Conservation (phyloP, 2,113 vertebrate genomes). For the Burhinus oedicnemus region DNA sequence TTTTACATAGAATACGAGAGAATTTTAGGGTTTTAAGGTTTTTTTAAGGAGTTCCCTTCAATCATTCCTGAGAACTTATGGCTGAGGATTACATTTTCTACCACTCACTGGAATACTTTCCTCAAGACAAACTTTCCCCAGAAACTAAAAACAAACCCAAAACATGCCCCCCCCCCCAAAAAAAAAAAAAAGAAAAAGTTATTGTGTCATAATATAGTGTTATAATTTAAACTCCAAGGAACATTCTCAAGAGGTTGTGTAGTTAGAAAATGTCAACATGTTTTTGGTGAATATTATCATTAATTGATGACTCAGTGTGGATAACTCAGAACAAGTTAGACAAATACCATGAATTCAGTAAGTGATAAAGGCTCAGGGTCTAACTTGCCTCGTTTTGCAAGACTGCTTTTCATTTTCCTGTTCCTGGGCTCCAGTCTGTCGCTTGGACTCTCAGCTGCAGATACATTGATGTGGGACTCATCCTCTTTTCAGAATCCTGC, state of each 20-base stretch:
- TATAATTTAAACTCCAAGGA: neutral
- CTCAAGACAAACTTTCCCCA: neutral
- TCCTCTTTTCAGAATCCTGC: neutral
- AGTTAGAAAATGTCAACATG: neutral
- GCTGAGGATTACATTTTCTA: neutral
- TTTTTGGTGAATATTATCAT: neutral
- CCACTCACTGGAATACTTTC: neutral
- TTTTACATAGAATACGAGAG: neutral
- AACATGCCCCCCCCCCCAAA: fast-evolving
- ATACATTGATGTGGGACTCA: neutral
- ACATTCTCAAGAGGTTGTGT: neutral
- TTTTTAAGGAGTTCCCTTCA: neutral
- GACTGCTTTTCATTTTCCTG: neutral
- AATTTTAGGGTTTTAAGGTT: neutral
- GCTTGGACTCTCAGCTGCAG: neutral
- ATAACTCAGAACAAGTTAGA: neutral
- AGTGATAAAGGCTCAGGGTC: neutral
- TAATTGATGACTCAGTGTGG: neutral
- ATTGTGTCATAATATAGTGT: neutral
- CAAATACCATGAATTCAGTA: neutral
- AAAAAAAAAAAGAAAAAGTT: neutral
- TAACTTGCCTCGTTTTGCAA: neutral
- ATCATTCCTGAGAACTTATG: neutral
- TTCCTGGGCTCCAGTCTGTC: neutral
- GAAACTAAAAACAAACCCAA: neutral